phyloP scores from a whole-genome alignment of 1,140 invertebrate genomes.

The Pteromalus puparum region DNA sequence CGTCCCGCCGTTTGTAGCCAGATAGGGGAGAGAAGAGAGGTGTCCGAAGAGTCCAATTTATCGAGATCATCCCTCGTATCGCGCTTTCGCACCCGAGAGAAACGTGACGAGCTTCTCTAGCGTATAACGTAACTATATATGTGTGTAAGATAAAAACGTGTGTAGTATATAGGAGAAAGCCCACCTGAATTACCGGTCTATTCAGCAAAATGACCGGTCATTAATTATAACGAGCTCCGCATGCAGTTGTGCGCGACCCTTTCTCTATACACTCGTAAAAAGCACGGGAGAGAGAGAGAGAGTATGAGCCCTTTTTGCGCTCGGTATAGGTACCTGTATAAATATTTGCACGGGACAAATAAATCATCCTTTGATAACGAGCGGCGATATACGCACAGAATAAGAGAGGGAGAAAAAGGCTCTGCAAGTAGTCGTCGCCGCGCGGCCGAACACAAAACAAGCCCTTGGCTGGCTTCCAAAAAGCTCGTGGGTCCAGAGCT shows the following conservation, averaged over 20 bases:
- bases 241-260: not conserved
- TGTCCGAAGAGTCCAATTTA: constrained; percentile 46
- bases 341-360: constrained; percentile 46
- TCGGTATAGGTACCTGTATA: constrained; percentile 18
- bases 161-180: not conserved
- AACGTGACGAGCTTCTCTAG: constrained; percentile 17
- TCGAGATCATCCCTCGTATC: constrained; percentile 50
- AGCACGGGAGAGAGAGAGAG: not conserved
- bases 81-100: constrained; percentile 37
- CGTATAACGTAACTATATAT: not conserved
- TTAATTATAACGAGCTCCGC: constrained; percentile 40
- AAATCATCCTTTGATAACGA: constrained; percentile 53
- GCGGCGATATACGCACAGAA: not conserved
- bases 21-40: not conserved
- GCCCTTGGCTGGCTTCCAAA: constrained; percentile 49
- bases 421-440: constrained; percentile 3
- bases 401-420: not conserved
- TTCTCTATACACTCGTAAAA: not conserved
- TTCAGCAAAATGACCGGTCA: constrained; percentile 23
- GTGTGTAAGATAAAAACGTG: not conserved
- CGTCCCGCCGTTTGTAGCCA: not conserved
- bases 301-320: constrained; percentile 2
- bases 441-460: constrained; percentile 22
- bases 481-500: not conserved
- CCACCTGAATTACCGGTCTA: constrained; percentile 32